A percentile compares a stretch with the other conserved stretches of the same genome.
These are phyloP conservation scores for Anoplophora glabripennis DNA, from an alignment of 1,140 invertebrate species.

Conservation along the genomic window DNA sequence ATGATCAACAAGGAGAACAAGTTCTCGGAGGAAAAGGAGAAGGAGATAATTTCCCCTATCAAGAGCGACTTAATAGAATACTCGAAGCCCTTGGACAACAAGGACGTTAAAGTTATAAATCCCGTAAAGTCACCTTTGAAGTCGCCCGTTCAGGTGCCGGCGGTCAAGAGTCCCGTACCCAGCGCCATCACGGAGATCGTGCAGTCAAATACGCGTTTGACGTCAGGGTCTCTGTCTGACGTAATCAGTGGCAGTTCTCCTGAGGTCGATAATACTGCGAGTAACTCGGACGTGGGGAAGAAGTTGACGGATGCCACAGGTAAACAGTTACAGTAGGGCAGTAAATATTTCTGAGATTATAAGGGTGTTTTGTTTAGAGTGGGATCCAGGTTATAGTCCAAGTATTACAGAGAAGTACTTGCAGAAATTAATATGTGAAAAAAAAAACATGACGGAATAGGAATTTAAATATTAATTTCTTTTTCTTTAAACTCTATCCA, in stretches of 20 bases:
- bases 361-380: too few relatives aligned
- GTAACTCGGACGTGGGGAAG: conserved; percentile 39
- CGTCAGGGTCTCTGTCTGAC: conserved; percentile 58
- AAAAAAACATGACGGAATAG: too few relatives aligned
- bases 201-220: conserved; percentile 47
- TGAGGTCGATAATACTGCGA: conserved; percentile 55
- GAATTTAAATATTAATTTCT: too few relatives aligned
- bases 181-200: conserved; percentile 43
- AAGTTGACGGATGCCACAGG: conserved; percentile 40
- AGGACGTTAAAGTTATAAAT: conserved; percentile 31
- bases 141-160: conserved; percentile 28
- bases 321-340: conserved; percentile 20
- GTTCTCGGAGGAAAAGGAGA: conserved; percentile 32
- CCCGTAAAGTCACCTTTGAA: conserved; percentile 27
- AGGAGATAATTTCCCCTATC: conserved; percentile 14
- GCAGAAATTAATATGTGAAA: too few relatives aligned
- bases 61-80: conserved; percentile 40
- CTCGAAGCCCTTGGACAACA: conserved; percentile 32
- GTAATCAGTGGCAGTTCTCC: conserved; percentile 59
- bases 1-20: conserved; percentile 42
- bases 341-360: too few relatives aligned
- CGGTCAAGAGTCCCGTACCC: conserved; percentile 46
- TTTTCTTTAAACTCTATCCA: too few relatives aligned
- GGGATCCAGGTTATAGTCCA: too few relatives aligned
- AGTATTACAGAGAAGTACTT: too few relatives aligned